Evolutionary conservation across 1,140 invertebrate genomes (phyloP).

Genomic region (Saccostrea echinata): DNA sequence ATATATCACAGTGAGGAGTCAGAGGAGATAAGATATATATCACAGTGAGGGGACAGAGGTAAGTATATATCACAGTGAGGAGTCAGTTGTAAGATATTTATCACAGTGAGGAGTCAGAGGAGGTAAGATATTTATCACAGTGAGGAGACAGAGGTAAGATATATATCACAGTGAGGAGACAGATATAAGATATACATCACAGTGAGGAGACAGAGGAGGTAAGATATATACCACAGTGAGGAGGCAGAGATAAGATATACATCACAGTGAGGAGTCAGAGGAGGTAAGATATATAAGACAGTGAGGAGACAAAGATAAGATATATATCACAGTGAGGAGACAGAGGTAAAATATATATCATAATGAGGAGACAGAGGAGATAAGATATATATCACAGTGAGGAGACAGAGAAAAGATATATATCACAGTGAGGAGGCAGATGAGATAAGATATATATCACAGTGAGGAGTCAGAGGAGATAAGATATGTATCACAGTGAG

Average conservation of each 20-base stretch:
- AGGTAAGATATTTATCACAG: conserved; percentile 23
- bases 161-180: background rate
- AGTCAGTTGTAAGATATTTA: no score
- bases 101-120: conserved; percentile 49
- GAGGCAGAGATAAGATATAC: no score
- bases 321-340: background rate
- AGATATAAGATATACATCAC: no score
- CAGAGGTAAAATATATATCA: no score
- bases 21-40: no score
- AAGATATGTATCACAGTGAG: no score
- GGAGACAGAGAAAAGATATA: no score
- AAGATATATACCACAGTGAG: background rate
- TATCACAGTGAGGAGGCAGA: conserved; percentile 56
- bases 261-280: conserved; percentile 56
- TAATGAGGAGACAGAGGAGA: conserved; percentile 58
- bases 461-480: no score
- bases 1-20: no score
- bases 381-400: conserved; percentile 1
- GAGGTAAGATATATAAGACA: conserved; percentile 43
- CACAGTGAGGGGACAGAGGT: no score
- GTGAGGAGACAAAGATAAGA: conserved; percentile 56
- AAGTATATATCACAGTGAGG: no score
- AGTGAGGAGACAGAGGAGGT: conserved; percentile 58
- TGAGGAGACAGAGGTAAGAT: conserved; percentile 56
- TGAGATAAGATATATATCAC: conserved; percentile 42